Evolutionary conservation across 2,113 vertebrate genomes (phyloP).

Genomic region (Gymnogyps californianus): DNA sequence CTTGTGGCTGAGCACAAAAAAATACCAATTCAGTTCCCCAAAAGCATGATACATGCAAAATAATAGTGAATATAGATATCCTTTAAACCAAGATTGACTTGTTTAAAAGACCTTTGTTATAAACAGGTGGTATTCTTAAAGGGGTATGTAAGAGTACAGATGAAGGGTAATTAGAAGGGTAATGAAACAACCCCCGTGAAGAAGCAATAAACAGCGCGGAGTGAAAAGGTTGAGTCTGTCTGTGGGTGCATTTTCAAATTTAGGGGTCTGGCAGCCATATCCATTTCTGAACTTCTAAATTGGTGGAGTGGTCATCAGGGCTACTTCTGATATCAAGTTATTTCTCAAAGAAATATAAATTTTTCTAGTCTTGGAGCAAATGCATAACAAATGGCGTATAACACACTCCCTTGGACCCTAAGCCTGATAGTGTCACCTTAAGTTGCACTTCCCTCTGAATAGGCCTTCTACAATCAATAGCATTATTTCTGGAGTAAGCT

Average conservation of each 20-base stretch:
- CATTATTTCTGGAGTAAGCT: not conserved
- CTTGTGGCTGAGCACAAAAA: not conserved
- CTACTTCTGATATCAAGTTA: not conserved
- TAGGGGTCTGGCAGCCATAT: not conserved
- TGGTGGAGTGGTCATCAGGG: not conserved
- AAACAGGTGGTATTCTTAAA: not conserved
- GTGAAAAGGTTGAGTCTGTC: not conserved
- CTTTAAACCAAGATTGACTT: not conserved
- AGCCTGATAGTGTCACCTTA: not conserved
- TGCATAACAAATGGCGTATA: not conserved
- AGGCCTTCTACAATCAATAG: not conserved
- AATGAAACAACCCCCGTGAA: not conserved
- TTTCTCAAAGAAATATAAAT: not conserved
- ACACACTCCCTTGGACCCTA: not conserved
- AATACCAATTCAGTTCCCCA: not conserved
- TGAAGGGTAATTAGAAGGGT: not conserved
- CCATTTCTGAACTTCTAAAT: not conserved
- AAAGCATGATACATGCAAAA: not conserved
- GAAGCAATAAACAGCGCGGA: not conserved
- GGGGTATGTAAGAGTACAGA: not conserved
- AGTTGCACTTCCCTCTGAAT: not conserved
- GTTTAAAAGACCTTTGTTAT: not conserved
- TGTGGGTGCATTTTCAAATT: not conserved
- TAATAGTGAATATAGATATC: not conserved
- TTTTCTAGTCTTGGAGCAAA: not conserved